Conservation (phyloP, 2,113 vertebrate species). For the Datnioides undecimradiatus region DNA sequence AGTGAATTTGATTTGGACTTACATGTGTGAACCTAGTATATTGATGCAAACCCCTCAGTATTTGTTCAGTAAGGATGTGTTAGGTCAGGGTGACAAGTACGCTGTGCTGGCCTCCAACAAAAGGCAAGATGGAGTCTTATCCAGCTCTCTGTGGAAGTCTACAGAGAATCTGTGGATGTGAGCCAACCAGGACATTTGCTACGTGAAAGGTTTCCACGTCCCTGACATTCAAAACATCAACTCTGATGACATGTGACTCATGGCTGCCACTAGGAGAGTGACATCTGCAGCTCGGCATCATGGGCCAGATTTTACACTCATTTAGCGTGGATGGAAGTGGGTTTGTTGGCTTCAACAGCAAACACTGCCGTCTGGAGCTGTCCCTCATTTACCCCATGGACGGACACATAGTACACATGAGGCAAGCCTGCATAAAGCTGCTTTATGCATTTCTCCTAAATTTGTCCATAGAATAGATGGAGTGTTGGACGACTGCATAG, state of each 20-base stretch:
- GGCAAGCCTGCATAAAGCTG: constrained; percentile 7
- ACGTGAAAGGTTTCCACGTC: constrained; percentile 44
- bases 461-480: not conserved
- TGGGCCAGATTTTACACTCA: constrained; percentile 10
- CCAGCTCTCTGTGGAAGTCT: not conserved
- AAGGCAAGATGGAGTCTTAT: not conserved
- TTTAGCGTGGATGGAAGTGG: not conserved
- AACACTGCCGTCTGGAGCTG: not conserved
- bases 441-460: not conserved
- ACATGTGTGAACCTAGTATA: not conserved
- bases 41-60: not conserved
- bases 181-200: constrained; percentile 2
- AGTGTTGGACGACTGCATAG: not conserved
- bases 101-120: not conserved
- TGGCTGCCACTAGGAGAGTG: constrained; percentile 8
- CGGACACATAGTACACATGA: constrained; percentile 7
- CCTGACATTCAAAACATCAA: constrained; percentile 58
- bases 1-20: not conserved
- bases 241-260: constrained; percentile 18
- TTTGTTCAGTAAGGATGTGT: not conserved
- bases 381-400: not conserved
- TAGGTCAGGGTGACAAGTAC: not conserved
- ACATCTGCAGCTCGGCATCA: constrained; percentile 23
- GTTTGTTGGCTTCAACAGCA: not conserved
- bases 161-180: constrained; percentile 11